A percentile compares a stretch with the other conserved stretches of the same genome.
Conservation (phyloP, 2,797 vertebrate species). For the Picus viridis region DNA sequence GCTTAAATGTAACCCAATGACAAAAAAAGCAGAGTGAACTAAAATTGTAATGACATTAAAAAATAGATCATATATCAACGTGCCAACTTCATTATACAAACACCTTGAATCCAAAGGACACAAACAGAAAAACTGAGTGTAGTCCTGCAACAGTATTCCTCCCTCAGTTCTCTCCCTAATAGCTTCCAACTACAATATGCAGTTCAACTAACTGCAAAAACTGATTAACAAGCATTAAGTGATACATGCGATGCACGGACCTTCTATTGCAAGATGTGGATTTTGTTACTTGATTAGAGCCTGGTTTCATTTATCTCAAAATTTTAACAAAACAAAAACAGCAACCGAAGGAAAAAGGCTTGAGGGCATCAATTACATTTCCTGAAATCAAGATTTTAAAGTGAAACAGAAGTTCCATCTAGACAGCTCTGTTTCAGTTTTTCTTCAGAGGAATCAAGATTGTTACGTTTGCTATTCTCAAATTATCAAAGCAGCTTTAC, state of each 20-base stretch:
- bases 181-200: constrained; percentile 44
- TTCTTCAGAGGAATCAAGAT: constrained; percentile 48
- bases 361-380: background rate
- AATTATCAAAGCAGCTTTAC: background rate
- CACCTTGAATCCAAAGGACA: constrained; percentile 74
- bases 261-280: constrained; percentile 41
- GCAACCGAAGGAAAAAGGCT: background rate
- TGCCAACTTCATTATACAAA: constrained; percentile 77
- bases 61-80: constrained; percentile 75
- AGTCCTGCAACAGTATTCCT: constrained; percentile 8
- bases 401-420: constrained; percentile 25
- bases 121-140: constrained; percentile 13
- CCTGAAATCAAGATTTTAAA: constrained; percentile 43
- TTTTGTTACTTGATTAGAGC: constrained; percentile 67
- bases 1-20: constrained; percentile 81
- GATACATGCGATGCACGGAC: background rate
- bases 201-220: constrained; percentile 42
- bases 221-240: constrained; percentile 64
- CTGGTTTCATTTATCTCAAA: background rate
- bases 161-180: background rate
- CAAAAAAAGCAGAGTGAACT: constrained; percentile 79
- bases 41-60: constrained; percentile 79
- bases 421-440: constrained; percentile 56
- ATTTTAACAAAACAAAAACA: background rate
- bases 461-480: constrained; percentile 19